These are phyloP conservation scores for Ascidia mentula DNA, from an alignment of 23 tunicate species.

Conservation along the genomic window DNA sequence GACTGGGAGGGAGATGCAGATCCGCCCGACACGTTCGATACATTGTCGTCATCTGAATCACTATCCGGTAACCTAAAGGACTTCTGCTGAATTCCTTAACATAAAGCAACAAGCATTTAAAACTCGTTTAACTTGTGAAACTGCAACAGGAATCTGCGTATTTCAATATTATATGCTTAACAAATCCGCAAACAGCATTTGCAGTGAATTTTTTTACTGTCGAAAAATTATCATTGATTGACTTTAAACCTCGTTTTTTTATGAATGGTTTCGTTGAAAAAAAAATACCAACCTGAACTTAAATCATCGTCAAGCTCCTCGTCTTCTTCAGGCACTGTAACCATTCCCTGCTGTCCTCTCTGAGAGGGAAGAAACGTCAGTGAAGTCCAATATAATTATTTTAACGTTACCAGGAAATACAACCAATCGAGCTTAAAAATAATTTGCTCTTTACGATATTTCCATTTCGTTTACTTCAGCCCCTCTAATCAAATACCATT, in stretches of 20 bases:
- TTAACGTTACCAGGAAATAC: too few relatives aligned
- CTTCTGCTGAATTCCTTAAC: not conserved
- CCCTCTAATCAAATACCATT: too few relatives aligned
- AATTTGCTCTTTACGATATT: too few relatives aligned
- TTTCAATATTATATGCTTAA: too few relatives aligned
- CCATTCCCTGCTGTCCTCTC: slow-evolving; percentile 66
- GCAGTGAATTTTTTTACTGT: not conserved
- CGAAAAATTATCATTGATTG: too few relatives aligned
- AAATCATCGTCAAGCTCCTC: slow-evolving; percentile 68
- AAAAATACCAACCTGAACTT: slow-evolving; percentile 36
- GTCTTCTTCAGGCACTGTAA: slow-evolving; percentile 77
- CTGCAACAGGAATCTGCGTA: too few relatives aligned
- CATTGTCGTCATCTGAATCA: slow-evolving; percentile 45
- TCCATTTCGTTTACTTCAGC: too few relatives aligned
- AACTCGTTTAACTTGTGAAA: not conserved
- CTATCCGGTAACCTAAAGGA: slow-evolving; percentile 14
- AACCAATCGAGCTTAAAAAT: too few relatives aligned
- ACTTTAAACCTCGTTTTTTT: too few relatives aligned
- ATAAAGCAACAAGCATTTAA: not conserved
- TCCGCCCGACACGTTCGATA: slow-evolving; percentile 1
- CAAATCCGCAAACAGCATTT: too few relatives aligned
- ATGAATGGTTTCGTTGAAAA: too few relatives aligned
- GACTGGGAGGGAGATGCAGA: slow-evolving; percentile 50
- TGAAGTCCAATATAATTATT: too few relatives aligned
- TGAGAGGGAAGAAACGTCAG: not conserved